These are phyloP conservation scores for Mesaphorura yosii DNA, from an alignment of 1,140 invertebrate genomes.

Conservation along the genomic window DNA sequence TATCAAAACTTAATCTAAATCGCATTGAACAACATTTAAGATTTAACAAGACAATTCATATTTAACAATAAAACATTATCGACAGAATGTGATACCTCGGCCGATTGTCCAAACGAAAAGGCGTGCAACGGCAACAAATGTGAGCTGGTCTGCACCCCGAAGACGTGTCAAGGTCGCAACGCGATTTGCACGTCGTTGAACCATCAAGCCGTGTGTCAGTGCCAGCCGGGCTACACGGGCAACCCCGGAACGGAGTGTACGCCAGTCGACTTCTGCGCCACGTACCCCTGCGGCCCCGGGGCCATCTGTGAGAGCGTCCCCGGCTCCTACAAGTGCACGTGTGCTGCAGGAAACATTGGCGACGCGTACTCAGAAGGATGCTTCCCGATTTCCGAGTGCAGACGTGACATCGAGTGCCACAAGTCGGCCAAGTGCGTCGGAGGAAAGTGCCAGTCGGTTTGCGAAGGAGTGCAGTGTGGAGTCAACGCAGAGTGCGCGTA, in stretches of 20 bases:
- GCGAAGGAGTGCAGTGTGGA: slow-evolving; percentile 60
- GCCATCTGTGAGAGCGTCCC: slow-evolving; percentile 69
- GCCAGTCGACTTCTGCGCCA: slow-evolving; percentile 63
- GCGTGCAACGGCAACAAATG: slow-evolving; percentile 66
- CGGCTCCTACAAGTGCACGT: slow-evolving; percentile 68
- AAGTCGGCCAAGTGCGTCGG: slow-evolving; percentile 57
- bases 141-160: slow-evolving; percentile 65
- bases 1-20: no score
- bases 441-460: slow-evolving; percentile 60
- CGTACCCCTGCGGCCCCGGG: slow-evolving; percentile 64
- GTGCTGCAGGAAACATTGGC: slow-evolving; percentile 62
- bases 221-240: slow-evolving; percentile 73
- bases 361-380: slow-evolving; percentile 67
- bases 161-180: slow-evolving; percentile 69
- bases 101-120: slow-evolving; percentile 67
- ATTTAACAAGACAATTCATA: no score
- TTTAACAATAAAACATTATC: no score
- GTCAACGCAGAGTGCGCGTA: slow-evolving; percentile 68
- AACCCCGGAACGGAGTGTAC: slow-evolving; percentile 56
- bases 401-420: slow-evolving; percentile 63
- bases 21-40: no score
- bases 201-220: slow-evolving; percentile 50
- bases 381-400: slow-evolving; percentile 60
- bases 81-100: slow-evolving; percentile 58
- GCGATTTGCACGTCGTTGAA: slow-evolving; percentile 68